Percentiles rank a stretch among this genome's conserved stretches.
Evolutionary conservation across 2,113 vertebrate species (phyloP).

Genomic region (Lontra canadensis): DNA sequence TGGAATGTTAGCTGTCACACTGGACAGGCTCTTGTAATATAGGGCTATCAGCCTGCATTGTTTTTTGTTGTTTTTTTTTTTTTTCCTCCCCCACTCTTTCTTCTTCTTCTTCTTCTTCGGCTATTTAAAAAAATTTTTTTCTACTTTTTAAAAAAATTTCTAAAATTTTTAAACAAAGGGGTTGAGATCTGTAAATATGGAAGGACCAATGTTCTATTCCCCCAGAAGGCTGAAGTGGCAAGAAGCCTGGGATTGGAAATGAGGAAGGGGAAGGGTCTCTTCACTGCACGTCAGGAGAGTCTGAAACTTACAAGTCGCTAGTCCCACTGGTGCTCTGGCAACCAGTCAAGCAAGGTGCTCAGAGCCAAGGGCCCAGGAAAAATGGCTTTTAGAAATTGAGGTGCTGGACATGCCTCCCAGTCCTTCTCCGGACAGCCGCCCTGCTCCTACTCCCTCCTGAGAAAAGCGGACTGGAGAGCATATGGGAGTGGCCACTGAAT

Average conservation of each 20-base stretch:
- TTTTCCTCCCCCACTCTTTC: background rate
- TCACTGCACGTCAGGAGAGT: background rate
- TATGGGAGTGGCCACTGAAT: background rate
- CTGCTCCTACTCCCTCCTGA: too few relatives aligned
- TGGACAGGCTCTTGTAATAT: background rate
- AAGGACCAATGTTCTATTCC: background rate
- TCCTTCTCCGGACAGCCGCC: background rate
- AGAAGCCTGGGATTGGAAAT: background rate
- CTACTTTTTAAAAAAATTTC: background rate
- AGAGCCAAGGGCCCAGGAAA: background rate
- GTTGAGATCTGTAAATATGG: background rate
- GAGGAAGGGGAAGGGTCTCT: background rate
- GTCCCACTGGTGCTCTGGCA: background rate
- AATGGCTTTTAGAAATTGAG: background rate
- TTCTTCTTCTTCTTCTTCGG: background rate
- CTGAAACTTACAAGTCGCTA: background rate
- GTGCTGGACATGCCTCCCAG: background rate
- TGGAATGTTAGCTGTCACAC: constrained; percentile 23
- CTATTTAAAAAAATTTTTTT: background rate
- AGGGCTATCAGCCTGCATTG: background rate
- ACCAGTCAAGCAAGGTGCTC: background rate
- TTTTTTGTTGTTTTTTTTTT: background rate
- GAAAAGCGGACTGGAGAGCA: background rate
- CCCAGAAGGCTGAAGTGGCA: background rate
- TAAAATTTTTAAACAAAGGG: constrained; percentile 12